A percentile compares a stretch with the other conserved stretches of the same genome.
phyloP scores from a whole-genome alignment of 2,888 invertebrate genomes.

The Drosophila acutilabella region DNA sequence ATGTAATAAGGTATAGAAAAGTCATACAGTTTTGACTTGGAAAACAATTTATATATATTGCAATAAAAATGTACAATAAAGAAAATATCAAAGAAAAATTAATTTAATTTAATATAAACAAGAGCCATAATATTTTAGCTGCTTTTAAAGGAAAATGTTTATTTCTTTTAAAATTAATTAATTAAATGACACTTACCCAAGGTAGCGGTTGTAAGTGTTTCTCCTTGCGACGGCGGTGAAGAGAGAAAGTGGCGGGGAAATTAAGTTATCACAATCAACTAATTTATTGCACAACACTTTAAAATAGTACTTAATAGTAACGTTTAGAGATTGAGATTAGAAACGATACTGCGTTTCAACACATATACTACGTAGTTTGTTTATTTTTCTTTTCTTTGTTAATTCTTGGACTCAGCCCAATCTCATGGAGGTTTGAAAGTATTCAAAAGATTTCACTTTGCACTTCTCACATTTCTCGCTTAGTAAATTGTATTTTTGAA shows the following conservation, averaged over 20 bases:
- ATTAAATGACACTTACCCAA: conserved; percentile 21
- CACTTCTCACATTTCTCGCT: conserved; percentile 54
- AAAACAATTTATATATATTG: too few species aligned
- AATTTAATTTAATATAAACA: too few species aligned
- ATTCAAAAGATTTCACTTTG: conserved; percentile 3
- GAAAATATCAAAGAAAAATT: too few species aligned
- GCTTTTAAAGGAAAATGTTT: background rate
- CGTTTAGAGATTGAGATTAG: conserved; percentile 24
- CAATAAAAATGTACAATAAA: too few species aligned
- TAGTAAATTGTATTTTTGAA: conserved; percentile 24
- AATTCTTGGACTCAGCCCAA: background rate
- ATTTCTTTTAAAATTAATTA: background rate
- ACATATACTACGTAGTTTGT: background rate
- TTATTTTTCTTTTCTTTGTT: background rate
- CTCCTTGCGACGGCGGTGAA: background rate
- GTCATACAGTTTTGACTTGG: too few species aligned
- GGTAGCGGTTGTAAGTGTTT: background rate
- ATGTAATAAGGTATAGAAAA: too few species aligned
- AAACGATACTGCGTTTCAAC: conserved; percentile 1
- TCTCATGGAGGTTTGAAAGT: conserved; percentile 8
- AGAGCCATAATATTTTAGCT: too few species aligned
- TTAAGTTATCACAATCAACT: conserved; percentile 4
- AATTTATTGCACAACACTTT: conserved; percentile 25
- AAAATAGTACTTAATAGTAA: conserved; percentile 7
- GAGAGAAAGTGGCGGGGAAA: background rate